Conservation (phyloP, 2,888 invertebrate genomes). For the Adelphocoris suturalis region DNA sequence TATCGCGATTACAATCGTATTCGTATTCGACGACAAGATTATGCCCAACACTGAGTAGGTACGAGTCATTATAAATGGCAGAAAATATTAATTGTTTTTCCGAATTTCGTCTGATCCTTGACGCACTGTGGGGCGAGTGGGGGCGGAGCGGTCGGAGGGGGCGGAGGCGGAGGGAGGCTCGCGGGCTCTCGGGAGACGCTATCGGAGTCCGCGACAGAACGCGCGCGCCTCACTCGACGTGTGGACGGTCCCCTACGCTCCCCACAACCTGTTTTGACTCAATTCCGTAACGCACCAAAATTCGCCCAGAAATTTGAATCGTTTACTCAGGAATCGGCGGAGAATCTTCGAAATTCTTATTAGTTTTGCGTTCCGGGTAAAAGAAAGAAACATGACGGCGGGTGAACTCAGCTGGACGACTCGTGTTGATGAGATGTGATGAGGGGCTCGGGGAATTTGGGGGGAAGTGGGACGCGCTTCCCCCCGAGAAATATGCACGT, state of each 20-base stretch:
- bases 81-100: too few species aligned
- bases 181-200: background rate
- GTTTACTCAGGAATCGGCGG: background rate
- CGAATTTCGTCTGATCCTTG: too few species aligned
- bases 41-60: too few species aligned
- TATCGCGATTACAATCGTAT: too few species aligned
- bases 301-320: background rate
- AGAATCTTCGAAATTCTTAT: background rate
- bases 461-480: conserved; percentile 51
- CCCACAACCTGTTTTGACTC: too few species aligned
- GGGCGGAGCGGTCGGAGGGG: background rate
- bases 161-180: background rate
- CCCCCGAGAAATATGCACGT: conserved; percentile 42
- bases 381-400: background rate
- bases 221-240: conserved; percentile 18
- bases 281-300: too few species aligned
- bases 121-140: conserved; percentile 16
- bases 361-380: background rate
- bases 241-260: background rate
- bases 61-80: too few species aligned
- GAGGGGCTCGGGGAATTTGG: conserved; percentile 29
- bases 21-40: too few species aligned
- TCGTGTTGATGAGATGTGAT: background rate
- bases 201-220: background rate
- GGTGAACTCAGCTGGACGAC: background rate